Conservation (phyloP, 1,140 invertebrate species). For the Drosophila virilis region DNA sequence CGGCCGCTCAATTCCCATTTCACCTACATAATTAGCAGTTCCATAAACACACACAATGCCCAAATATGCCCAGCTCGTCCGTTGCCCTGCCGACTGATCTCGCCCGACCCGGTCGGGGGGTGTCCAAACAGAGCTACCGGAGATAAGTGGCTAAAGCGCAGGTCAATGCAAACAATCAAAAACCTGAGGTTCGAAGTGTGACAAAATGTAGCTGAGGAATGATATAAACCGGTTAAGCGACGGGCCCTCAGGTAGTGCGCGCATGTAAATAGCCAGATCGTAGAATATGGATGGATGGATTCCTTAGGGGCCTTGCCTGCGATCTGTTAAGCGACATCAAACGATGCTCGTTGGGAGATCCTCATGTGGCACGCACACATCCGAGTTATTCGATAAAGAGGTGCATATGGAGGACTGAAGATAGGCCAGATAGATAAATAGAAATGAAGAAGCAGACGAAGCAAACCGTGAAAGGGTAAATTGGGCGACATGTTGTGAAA, state of each 20-base stretch:
- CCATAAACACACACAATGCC: conserved; percentile 59
- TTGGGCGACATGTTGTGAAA: conserved; percentile 80
- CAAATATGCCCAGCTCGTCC: conserved; percentile 32
- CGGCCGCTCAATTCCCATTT: conserved; percentile 4
- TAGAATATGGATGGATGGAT: no score
- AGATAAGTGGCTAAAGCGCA: conserved; percentile 39
- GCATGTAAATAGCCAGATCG: not conserved
- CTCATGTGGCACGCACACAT: conserved; percentile 23
- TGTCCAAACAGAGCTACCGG: conserved; percentile 25
- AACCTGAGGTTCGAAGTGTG: conserved; percentile 38
- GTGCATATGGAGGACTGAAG: not conserved
- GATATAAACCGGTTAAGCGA: not conserved
- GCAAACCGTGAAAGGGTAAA: conserved; percentile 76
- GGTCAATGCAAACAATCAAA: conserved; percentile 39
- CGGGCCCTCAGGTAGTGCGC: not conserved
- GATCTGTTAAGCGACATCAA: conserved; percentile 11
- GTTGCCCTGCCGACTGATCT: conserved; percentile 45
- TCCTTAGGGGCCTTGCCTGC: not conserved
- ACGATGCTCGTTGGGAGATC: conserved; percentile 26
- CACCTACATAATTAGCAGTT: conserved; percentile 60
- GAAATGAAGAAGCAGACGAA: conserved; percentile 36
- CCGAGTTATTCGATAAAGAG: conserved; percentile 8
- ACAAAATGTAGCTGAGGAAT: conserved; percentile 19
- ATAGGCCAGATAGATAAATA: conserved; percentile 7
- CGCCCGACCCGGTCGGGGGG: conserved; percentile 33